Percentiles rank a stretch among this genome's conserved stretches.
Evolutionary conservation across 2,797 vertebrate genomes (phyloP).

Genomic region (Aldrovandia affinis): DNA sequence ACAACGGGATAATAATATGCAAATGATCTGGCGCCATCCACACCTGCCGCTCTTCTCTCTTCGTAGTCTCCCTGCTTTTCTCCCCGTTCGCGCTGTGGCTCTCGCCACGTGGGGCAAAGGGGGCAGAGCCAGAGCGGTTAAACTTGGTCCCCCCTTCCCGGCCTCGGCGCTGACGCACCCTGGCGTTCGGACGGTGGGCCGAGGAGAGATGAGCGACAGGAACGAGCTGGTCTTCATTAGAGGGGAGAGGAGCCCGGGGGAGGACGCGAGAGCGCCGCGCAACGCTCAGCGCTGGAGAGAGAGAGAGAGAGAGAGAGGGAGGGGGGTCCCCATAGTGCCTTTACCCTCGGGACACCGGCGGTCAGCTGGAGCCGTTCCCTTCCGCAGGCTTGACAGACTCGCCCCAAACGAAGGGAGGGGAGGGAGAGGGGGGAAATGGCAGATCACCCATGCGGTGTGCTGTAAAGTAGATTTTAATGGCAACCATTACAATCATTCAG

Average conservation of each 20-base stretch:
- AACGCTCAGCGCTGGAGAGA: background rate
- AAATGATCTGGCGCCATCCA: background rate
- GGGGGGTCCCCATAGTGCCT: background rate
- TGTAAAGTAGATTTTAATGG: constrained; percentile 28
- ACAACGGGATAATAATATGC: background rate
- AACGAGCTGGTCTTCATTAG: constrained; percentile 28
- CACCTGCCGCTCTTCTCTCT: background rate
- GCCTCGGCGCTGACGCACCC: constrained; percentile 8
- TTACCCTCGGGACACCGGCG: constrained; percentile 2
- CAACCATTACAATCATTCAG: constrained; percentile 22
- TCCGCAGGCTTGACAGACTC: background rate
- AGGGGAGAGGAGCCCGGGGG: background rate
- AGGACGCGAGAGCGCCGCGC: background rate
- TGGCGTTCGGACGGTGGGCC: background rate
- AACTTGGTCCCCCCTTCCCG: constrained; percentile 22
- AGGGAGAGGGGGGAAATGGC: background rate
- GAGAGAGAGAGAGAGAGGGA: background rate
- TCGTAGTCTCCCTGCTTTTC: too few species aligned
- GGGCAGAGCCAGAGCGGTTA: constrained; percentile 19
- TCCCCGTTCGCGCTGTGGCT: constrained; percentile 2
- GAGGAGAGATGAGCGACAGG: constrained; percentile 30
- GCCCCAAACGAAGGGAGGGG: background rate
- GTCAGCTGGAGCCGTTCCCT: constrained; percentile 24
- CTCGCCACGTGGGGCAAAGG: constrained; percentile 17
- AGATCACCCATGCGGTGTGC: background rate